A percentile compares a stretch with the other conserved stretches of the same genome.
phyloP scores from a whole-genome alignment of 2,113 vertebrate species.

The Nipponia nippon region DNA sequence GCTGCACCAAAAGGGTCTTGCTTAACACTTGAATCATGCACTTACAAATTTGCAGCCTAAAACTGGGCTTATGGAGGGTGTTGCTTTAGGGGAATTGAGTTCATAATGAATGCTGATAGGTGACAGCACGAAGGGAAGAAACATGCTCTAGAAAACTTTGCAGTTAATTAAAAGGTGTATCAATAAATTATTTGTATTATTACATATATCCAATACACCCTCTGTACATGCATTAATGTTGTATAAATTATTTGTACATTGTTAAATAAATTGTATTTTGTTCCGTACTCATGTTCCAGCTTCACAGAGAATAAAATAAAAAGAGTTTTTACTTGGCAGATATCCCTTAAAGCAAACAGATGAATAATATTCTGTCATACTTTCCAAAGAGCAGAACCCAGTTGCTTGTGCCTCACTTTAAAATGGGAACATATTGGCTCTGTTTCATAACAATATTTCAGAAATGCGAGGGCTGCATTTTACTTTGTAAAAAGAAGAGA shows the following conservation, averaged over 20 bases:
- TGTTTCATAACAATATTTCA: constrained; percentile 18
- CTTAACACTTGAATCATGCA: not conserved
- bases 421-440: constrained; percentile 33
- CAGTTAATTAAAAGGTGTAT: not conserved
- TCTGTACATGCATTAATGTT: not conserved
- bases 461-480: constrained; percentile 20
- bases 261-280: not conserved
- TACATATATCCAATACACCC: not conserved
- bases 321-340: constrained; percentile 43
- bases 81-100: not conserved
- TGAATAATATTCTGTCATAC: constrained; percentile 58
- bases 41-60: not conserved
- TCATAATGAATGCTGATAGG: not conserved
- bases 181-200: not conserved
- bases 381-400: constrained; percentile 58
- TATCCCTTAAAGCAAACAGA: constrained; percentile 69
- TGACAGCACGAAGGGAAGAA: not conserved
- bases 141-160: not conserved
- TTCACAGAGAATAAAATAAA: not conserved
- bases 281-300: not conserved
- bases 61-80: not conserved
- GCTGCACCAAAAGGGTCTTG: not conserved
- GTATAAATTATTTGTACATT: not conserved
- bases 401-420: constrained; percentile 4
- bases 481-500: constrained; percentile 4